Evolutionary conservation across 1,140 invertebrate species (phyloP).

Genomic region (Bilobella aurantiaca): DNA sequence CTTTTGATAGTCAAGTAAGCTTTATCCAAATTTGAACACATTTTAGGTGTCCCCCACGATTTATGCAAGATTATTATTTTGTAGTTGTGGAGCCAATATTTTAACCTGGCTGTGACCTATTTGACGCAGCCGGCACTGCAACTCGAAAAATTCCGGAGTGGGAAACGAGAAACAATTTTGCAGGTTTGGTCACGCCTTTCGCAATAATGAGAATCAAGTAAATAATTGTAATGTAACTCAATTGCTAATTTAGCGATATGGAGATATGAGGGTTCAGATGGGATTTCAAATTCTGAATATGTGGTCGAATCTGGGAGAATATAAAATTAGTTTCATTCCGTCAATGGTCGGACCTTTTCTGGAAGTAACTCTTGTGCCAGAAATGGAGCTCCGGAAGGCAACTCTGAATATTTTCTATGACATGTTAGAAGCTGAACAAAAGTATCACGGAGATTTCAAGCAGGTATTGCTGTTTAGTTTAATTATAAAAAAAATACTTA

Average conservation of each 20-base stretch:
- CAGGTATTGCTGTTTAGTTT: conserved; percentile 42
- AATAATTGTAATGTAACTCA: no score
- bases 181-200: no score
- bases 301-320: conserved; percentile 45
- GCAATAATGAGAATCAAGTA: conserved; percentile 42
- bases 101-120: conserved; percentile 76
- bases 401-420: conserved; percentile 87
- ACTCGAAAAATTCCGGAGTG: conserved; percentile 68
- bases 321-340: conserved; percentile 81
- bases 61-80: conserved; percentile 37
- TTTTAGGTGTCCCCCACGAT: background rate
- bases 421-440: conserved; percentile 90
- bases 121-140: conserved; percentile 77
- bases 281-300: conserved; percentile 82
- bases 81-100: conserved; percentile 80
- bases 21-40: background rate
- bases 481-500: conserved; percentile 1
- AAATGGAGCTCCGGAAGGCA: conserved; percentile 72
- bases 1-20: conserved; percentile 56
- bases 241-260: no score
- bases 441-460: conserved; percentile 68
- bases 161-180: conserved; percentile 66
- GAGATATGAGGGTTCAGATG: conserved; percentile 84
- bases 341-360: conserved; percentile 86
- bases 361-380: conserved; percentile 85